Base-by-base conservation (phyloP, 2,113 vertebrate genomes). In the Panthera leo region DNA sequence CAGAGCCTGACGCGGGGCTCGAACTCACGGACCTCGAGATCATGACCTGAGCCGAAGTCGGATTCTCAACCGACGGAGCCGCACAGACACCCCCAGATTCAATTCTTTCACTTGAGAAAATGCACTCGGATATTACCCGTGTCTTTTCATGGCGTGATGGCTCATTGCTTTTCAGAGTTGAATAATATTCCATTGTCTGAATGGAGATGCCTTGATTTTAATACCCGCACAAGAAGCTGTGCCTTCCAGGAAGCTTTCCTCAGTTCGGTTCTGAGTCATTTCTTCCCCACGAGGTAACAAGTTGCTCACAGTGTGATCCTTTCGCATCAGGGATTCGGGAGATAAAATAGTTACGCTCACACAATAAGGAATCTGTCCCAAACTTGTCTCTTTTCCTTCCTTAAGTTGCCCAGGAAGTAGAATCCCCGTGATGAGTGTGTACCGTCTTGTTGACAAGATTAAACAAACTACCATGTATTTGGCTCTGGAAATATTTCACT, bases 281-380 rank as follows among this genome's bases (percentile, higher is more conserved):
- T 73, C 61, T 58, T 42, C 21, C 36, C 70, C 21, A 31, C 21
- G 12, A 45, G 82, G 39, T 42, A 71, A 63, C n/a, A 36, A 63
- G 65, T 53, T 29, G 19, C 51, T 78, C 14, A 34, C 27, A n/a
- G 34, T 16, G 48, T 53, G 14, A 29, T 45, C 13, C 15, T 73
- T 89, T 76, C 63, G 31, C 9, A 19, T 29, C 73, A 10, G 1
- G 31, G 42, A 36, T 23, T 23, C 31, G 29, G n/a, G 9, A 34
- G 36, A 58, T 34, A 13, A 19, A 58, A 39, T 25, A 36, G 2
- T 31, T 29, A 55, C 5, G 25, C 34, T 34, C 63, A 13, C 3
- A 3, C 31, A 1, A 0, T 31, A 10, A 83, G 3, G 5, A 71
- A 36, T 18, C 36, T 85, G 13, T 21, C 5, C n/a, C 1, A 1